phyloP scores from a whole-genome alignment of 2,113 vertebrate species.

The Amia ocellicauda region DNA sequence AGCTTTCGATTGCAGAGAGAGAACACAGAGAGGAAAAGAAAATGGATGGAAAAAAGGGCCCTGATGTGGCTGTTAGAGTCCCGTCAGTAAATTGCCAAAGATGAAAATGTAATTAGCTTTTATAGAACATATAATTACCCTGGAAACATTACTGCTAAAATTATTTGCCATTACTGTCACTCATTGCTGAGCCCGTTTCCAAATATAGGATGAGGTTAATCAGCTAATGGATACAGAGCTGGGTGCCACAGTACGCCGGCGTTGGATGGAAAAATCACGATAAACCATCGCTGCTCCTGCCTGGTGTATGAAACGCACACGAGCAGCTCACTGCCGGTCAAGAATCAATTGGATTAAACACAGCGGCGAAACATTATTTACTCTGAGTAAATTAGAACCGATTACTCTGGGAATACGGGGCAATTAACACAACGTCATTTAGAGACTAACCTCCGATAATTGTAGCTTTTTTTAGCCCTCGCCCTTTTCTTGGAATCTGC shows the following conservation, averaged over 20 bases:
- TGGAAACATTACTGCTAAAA: background rate
- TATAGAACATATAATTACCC: too few relatives aligned
- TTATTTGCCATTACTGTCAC: constrained; percentile 4
- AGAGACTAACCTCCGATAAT: background rate
- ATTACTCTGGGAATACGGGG: background rate
- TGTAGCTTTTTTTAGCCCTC: too few relatives aligned
- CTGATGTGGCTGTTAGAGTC: background rate
- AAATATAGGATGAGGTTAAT: constrained; percentile 2
- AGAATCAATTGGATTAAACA: background rate
- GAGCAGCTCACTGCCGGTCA: background rate
- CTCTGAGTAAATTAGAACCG: background rate
- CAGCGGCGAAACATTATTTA: background rate
- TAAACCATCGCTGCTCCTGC: too few relatives aligned
- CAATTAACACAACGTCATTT: background rate
- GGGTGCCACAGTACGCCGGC: background rate
- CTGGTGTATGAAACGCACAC: background rate
- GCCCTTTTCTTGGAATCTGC: too few relatives aligned
- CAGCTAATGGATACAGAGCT: background rate
- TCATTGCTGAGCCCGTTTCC: background rate
- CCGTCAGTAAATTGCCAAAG: background rate
- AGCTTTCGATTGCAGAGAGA: background rate
- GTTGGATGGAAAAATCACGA: background rate
- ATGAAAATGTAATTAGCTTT: background rate
- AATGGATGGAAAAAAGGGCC: background rate
- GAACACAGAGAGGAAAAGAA: background rate